Evolutionary conservation across 1,140 invertebrate species (phyloP), one percentile per base, ranked within the genome.

Genomic region (Lineus longissimus): DNA sequence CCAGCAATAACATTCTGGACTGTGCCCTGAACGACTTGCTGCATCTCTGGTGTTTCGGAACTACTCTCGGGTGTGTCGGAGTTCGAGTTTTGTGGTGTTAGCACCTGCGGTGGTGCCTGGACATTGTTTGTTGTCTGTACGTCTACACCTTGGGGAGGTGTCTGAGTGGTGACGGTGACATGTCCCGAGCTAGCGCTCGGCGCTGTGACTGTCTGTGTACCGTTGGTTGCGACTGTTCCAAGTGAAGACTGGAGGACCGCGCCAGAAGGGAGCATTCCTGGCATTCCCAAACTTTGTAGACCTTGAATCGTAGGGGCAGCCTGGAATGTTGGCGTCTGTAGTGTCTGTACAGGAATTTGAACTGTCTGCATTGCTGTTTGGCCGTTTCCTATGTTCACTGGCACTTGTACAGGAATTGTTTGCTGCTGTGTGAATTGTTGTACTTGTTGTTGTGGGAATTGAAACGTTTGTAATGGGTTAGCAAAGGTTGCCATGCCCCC

Each of bases 361-460:
- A 75, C 60, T 11, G 71, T 70, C 51, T 76, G 73, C 55, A 73
- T 55, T 2, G 64, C 66, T 19, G 93, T 95, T 79, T 96, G 93
- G 0, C 94, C 94, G 80, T 90, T 91, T 19, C 88, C 87, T 7
- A 91, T 88, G 63, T 91, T 90, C 60, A 97, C 92, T 1, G 94
- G 94, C 11, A 79, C 73, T 62, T 79, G 77, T n/a, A 79, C 69
- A 22, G 75, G 51, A 31, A 67, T 73, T 19, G 75, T 58, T 29
- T 61, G 69, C 25, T 66, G 64, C 25, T 66, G 64, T 7, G 55
- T 23, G 13, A 71, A 59, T 58, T 74, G 72, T 55, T 69, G 70
- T 15, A 72, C 36, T 29, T 72, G 66, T 60, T 62, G 15, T 27
- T 54, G 65, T 19, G 69, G 88, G 69, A 93, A 87, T 76, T 93